These are phyloP conservation scores for Amblyteles armatorius DNA, from an alignment of 2,888 invertebrate genomes.

Conservation along the genomic window DNA sequence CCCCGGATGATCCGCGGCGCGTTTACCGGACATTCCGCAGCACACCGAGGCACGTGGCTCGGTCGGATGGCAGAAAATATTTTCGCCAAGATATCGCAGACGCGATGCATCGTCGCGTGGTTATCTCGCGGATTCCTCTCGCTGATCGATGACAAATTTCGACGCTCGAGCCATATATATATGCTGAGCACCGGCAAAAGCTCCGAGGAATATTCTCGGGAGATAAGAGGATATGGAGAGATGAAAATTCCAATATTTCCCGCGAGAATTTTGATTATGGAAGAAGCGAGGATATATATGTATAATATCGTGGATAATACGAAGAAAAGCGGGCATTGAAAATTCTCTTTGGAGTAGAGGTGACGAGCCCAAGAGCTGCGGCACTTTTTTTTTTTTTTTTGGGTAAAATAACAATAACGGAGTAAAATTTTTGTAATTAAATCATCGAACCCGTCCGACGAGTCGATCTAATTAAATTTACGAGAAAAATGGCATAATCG, in stretches of 20 bases:
- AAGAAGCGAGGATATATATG: neutral
- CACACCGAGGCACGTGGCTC: constrained; percentile 57
- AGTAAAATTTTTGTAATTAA: too few relatives aligned
- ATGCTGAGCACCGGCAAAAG: neutral
- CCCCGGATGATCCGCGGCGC: constrained; percentile 43
- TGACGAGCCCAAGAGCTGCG: neutral
- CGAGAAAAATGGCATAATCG: neutral
- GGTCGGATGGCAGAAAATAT: constrained; percentile 37
- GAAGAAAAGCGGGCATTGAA: neutral
- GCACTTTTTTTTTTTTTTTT: too few relatives aligned
- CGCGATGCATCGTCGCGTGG: constrained; percentile 38
- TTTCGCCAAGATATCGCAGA: constrained; percentile 38
- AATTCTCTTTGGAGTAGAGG: neutral
- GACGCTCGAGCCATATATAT: constrained; percentile 18
- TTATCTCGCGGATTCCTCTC: constrained; percentile 47
- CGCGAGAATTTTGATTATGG: constrained; percentile 52
- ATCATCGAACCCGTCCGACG: too few relatives aligned
- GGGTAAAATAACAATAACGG: too few relatives aligned
- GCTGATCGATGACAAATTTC: constrained; percentile 54
- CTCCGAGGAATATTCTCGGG: neutral
- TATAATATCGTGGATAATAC: constrained; percentile 1
- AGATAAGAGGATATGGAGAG: constrained; percentile 3
- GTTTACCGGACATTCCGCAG: constrained; percentile 55
- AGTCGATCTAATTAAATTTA: too few relatives aligned
- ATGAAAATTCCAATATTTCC: constrained; percentile 57